phyloP scores from a whole-genome alignment of 2,113 vertebrate genomes.

The Genyomyrus donnyi region DNA sequence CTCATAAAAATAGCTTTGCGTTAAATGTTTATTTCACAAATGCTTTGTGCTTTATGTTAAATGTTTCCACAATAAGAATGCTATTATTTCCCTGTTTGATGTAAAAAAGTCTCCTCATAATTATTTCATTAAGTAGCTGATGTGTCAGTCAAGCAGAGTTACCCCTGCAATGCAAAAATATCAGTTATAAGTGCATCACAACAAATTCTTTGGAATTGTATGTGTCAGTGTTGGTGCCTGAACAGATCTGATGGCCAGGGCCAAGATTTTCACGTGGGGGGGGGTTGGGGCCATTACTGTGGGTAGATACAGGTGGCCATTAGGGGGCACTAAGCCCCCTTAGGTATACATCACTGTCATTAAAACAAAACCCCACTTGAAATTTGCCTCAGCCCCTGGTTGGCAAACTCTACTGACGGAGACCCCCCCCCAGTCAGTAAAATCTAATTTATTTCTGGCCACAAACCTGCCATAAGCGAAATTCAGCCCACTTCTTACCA shows the following conservation, averaged over 20 bases:
- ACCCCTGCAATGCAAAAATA: background rate
- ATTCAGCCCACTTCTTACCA: conserved; percentile 49
- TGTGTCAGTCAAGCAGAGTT: background rate
- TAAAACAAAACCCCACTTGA: background rate
- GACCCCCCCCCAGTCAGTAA: no score
- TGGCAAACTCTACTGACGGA: background rate
- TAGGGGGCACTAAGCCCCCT: background rate
- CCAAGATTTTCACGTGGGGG: no score
- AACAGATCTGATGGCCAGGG: background rate
- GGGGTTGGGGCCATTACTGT: background rate
- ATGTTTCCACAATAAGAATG: background rate
- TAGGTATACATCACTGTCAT: background rate
- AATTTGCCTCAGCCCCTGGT: background rate
- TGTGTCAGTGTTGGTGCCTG: background rate
- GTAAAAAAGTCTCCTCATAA: background rate
- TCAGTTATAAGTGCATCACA: background rate
- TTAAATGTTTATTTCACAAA: background rate
- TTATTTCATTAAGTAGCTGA: background rate
- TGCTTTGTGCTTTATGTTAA: background rate
- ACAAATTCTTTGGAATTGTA: background rate
- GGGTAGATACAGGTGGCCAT: background rate
- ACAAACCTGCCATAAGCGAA: background rate
- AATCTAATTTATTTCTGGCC: background rate
- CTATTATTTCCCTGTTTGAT: background rate
- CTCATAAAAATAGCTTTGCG: background rate